Percentiles rank a stretch among this genome's conserved stretches.
Conservation (phyloP, 2,888 invertebrate species). For the Bugula neritina region DNA sequence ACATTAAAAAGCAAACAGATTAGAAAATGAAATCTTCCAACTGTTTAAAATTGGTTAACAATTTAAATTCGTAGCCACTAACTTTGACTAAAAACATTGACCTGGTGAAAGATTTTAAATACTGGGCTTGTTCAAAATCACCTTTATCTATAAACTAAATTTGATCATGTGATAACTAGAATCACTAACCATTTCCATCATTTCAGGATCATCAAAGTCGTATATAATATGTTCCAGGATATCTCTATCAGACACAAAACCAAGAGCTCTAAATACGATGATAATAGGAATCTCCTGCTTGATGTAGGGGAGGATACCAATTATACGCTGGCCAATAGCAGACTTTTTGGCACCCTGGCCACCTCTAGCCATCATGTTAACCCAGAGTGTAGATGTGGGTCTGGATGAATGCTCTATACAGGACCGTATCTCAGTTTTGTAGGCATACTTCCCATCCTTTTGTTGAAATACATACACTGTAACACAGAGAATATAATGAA, state of each 20-base stretch:
- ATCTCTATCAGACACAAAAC: conserved; percentile 98
- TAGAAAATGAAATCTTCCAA: too few relatives aligned
- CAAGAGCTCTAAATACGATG: conserved; percentile 97
- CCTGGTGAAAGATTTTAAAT: too few relatives aligned
- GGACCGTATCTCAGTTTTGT: conserved; percentile 94
- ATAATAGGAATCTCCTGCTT: conserved; percentile 99
- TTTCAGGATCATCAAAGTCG: conserved; percentile 99
- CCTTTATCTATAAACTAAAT: too few relatives aligned
- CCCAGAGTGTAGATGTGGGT: conserved; percentile 96
- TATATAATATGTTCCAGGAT: conserved; percentile 99
- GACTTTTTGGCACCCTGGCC: conserved; percentile 96
- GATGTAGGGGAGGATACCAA: conserved; percentile 95
- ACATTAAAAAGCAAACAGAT: too few relatives aligned
- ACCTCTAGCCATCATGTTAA: conserved; percentile 98
- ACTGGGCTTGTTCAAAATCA: too few relatives aligned
- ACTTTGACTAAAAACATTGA: too few relatives aligned
- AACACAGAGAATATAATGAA: conserved; percentile 32
- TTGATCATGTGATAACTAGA: too few relatives aligned
- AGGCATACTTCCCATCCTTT: conserved; percentile 99
- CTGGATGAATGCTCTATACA: conserved; percentile 82
- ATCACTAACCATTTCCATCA: conserved; percentile 98
- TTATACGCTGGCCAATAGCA: conserved; percentile 95
- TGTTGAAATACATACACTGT: conserved; percentile 95
- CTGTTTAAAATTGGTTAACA: too few relatives aligned
- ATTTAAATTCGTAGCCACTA: too few relatives aligned